These are phyloP conservation scores for Orientallactaga bullata DNA, from an alignment of 2,113 vertebrate genomes.

Conservation along the genomic window DNA sequence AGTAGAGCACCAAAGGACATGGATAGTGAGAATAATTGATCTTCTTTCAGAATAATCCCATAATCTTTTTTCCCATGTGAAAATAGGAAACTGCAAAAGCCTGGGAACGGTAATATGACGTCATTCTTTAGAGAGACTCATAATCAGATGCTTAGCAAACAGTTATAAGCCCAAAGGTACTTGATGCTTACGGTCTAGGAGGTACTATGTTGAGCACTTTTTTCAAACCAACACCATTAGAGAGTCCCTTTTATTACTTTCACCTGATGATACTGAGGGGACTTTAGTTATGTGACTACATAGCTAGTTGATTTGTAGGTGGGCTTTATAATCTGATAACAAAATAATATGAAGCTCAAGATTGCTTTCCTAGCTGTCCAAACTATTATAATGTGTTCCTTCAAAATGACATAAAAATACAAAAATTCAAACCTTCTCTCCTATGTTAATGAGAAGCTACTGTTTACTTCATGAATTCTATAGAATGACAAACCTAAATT, in stretches of 20 bases:
- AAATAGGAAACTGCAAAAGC: constrained; percentile 51
- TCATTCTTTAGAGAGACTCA: not conserved
- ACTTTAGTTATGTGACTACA: not conserved
- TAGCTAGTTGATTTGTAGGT: not conserved
- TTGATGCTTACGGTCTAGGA: not conserved
- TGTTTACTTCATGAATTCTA: not conserved
- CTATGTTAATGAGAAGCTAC: not conserved
- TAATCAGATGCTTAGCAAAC: not conserved
- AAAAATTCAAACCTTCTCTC: not conserved
- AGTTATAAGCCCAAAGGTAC: not conserved
- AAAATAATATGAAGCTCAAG: not conserved
- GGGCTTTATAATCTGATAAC: not conserved
- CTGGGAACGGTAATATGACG: constrained; percentile 37
- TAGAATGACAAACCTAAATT: not conserved
- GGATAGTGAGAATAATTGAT: constrained; percentile 51
- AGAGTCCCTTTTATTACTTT: not conserved
- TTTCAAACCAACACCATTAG: not conserved
- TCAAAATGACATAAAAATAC: not conserved
- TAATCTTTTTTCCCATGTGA: constrained; percentile 64
- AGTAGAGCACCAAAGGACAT: constrained; percentile 57
- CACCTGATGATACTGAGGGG: not conserved
- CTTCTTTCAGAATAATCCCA: constrained; percentile 17
- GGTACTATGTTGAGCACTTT: not conserved
- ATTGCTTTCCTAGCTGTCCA: not conserved
- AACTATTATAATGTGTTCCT: not conserved